A percentile compares a stretch with the other conserved stretches of the same genome.
Evolutionary conservation across 2,888 invertebrate species (phyloP).

Genomic region (Tinea pellionella): DNA sequence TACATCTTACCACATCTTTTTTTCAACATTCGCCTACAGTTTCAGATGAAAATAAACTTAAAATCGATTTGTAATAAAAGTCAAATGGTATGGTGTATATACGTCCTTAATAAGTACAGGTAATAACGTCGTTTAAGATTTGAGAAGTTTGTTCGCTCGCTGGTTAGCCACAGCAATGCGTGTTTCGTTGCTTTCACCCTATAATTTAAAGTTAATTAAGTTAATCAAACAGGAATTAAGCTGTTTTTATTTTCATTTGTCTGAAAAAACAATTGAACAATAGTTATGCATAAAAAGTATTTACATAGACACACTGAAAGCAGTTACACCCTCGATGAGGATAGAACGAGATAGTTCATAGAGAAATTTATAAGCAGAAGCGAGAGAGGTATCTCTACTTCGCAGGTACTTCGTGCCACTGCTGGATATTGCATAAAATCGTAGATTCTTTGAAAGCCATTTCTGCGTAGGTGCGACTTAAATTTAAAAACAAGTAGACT

Average conservation of each 20-base stretch:
- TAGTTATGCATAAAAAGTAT: not conserved
- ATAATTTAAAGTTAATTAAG: slow-evolving; percentile 22
- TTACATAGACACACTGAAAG: not conserved
- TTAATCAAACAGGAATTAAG: slow-evolving; percentile 6
- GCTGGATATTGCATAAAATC: not conserved
- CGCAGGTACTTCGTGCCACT: not conserved
- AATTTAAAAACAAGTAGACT: not conserved
- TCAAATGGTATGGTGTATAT: too few species aligned
- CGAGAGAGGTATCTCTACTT: not conserved
- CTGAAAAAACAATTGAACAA: too few species aligned
- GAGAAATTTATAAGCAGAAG: not conserved
- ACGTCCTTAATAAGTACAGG: too few species aligned
- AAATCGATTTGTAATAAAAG: too few species aligned
- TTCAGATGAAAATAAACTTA: too few species aligned
- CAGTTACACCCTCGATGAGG: not conserved
- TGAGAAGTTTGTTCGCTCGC: slow-evolving; percentile 89
- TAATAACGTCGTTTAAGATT: slow-evolving; percentile 59
- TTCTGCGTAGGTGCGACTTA: not conserved
- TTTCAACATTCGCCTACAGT: too few species aligned
- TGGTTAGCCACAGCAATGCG: slow-evolving; percentile 92
- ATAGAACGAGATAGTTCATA: not conserved
- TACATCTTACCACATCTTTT: not conserved
- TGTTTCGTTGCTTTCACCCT: slow-evolving; percentile 88
- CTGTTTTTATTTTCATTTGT: too few species aligned
- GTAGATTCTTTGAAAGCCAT: not conserved